Base-by-base conservation (phyloP, 1,140 invertebrate genomes). In the Linepithema humile region DNA sequence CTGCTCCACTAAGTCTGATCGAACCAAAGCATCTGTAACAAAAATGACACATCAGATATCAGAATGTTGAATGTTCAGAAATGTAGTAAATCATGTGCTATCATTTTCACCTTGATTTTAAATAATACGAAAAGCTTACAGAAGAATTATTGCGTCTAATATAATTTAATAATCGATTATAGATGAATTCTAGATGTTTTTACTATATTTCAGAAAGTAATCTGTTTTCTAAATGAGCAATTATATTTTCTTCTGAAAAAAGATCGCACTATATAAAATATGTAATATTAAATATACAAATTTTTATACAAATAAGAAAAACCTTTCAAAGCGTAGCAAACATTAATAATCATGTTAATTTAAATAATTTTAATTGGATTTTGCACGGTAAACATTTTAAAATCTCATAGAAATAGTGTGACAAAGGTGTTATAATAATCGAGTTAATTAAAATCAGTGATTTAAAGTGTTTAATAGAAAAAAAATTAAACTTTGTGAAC, bases 1-100 rank as follows among this genome's bases (percentile, higher is more conserved):
- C 84, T 96, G 96, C 84, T 96, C 96, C 90, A 97, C 95, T 86
- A 97, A 87, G 85, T 96, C 96, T 20, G 95, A 94, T 45, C 96
- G 93, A 6, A 96, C 95, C 17, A 93, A 91, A 4, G 94, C 93
- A 88, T 96, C 96, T 96, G 92, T 35, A 93, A 82, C 82, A 89
- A 65, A 84, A 72, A 82, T 45, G 35, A 40, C 50, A 82, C 3
- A 2, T 74, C 32, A 32, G 9, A n/a, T n/a, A n/a, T n/a, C n/a
- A n/a, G n/a, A n/a, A n/a, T n/a, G n/a, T 43, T 40, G 9, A 1
- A 32, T 23, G 1, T 48, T 45, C 3, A 1, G 23, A 0, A 45
- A 29, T 20, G 9, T 10, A 23, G n/a, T 3, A 73, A 26, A 7
- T 17, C n/a, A 0, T 10, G n/a, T 40, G 35, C 23, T 23, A 26